Conservation (phyloP, 2,113 vertebrate species). For the Erythrolamprus reginae region DNA sequence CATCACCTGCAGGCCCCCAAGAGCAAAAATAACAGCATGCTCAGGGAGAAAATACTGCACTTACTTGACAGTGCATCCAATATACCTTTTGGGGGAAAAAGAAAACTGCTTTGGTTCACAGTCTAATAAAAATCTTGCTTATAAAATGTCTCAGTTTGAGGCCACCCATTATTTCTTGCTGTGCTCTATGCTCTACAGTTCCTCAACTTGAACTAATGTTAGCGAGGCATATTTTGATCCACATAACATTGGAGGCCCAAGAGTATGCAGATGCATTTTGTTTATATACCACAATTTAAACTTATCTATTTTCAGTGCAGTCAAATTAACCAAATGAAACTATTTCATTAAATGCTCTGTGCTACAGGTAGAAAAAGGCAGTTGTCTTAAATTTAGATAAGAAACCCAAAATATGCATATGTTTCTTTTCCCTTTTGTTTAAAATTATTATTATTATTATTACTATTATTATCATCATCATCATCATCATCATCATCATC, state of each 20-base stretch:
- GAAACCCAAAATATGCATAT: neutral
- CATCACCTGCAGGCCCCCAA: neutral
- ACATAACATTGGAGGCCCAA: neutral
- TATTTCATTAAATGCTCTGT: neutral
- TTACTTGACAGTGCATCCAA: neutral
- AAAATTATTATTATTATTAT: too few species aligned
- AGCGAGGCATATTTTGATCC: neutral
- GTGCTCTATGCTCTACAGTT: neutral
- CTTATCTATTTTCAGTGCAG: neutral
- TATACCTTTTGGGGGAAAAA: neutral
- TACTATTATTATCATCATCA: too few species aligned
- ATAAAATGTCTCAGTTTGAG: neutral
- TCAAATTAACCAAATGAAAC: neutral
- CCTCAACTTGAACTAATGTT: neutral
- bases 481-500: too few species aligned
- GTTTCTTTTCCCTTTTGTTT: neutral
- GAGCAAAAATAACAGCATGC: neutral
- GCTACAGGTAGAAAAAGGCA: neutral
- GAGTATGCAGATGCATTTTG: neutral
- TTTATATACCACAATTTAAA: neutral
- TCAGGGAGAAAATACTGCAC: neutral
- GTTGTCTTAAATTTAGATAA: neutral
- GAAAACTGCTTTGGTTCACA: neutral
- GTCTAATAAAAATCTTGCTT: neutral
- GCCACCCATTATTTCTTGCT: neutral